Percentiles rank a stretch among this genome's conserved stretches.
phyloP scores from a whole-genome alignment of 2,113 vertebrate genomes.

The Galbula dea region DNA sequence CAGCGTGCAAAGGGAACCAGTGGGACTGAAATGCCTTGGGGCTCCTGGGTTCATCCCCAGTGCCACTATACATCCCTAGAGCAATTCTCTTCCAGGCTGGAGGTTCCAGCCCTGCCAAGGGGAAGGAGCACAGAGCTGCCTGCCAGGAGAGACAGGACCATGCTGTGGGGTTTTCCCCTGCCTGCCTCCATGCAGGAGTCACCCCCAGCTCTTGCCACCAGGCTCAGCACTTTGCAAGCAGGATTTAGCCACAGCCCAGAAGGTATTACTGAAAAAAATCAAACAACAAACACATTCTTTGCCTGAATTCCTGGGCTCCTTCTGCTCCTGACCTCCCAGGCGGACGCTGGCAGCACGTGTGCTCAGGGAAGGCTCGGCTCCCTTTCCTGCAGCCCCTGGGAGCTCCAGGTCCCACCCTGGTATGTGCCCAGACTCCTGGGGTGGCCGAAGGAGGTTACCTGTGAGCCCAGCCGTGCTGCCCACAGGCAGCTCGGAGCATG shows the following conservation, averaged over 20 bases:
- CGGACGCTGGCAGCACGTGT: neutral
- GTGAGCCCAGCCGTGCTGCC: rapidly evolving
- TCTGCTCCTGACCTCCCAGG: neutral
- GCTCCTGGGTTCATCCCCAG: neutral
- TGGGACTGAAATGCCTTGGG: neutral
- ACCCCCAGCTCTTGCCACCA: neutral
- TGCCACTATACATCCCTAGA: neutral
- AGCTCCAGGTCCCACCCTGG: neutral
- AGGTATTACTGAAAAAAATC: neutral
- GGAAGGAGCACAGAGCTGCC: neutral
- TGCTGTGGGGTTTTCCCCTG: neutral
- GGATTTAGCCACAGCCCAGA: neutral
- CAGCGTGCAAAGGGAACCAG: neutral
- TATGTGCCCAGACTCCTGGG: neutral
- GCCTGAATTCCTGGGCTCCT: neutral
- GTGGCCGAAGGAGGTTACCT: neutral
- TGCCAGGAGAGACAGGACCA: neutral
- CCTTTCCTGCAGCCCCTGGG: neutral
- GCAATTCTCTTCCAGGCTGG: neutral
- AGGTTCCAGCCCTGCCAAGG: rapidly evolving
- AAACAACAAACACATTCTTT: neutral
- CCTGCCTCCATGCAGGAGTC: rapidly evolving
- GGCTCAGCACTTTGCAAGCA: neutral
- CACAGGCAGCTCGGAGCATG: rapidly evolving
- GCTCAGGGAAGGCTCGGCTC: neutral